These are phyloP conservation scores for Siniperca chuatsi DNA, from an alignment of 2,113 vertebrate species.

Conservation along the genomic window DNA sequence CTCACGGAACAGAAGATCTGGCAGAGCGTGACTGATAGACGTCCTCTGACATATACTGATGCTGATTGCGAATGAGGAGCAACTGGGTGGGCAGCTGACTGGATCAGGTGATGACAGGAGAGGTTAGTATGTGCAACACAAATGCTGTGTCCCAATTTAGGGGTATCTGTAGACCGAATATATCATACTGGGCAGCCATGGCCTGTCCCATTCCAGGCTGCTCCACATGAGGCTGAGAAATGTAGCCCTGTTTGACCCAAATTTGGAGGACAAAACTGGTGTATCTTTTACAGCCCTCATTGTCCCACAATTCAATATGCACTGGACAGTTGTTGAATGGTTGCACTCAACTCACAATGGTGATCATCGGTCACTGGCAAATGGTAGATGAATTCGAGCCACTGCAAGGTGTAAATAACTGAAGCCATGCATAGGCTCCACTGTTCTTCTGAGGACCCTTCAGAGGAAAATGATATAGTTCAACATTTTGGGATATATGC, in stretches of 20 bases:
- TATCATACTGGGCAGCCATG: background rate
- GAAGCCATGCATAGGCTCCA: no score
- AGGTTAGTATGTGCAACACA: conserved; percentile 12
- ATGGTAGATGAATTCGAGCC: background rate
- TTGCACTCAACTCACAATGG: background rate
- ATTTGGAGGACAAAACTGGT: background rate
- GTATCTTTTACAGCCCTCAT: background rate
- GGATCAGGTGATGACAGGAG: conserved; percentile 23
- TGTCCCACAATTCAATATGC: background rate
- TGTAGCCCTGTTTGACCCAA: background rate
- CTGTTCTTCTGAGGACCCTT: background rate
- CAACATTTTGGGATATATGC: no score
- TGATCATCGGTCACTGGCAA: background rate
- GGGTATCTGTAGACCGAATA: background rate
- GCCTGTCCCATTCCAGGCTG: background rate
- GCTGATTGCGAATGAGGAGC: conserved; percentile 38
- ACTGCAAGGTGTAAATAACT: background rate
- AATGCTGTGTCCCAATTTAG: conserved; percentile 21
- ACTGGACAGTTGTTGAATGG: background rate
- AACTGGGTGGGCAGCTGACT: conserved; percentile 45
- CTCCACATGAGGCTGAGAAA: background rate
- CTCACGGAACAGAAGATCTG: background rate
- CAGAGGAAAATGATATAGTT: background rate
- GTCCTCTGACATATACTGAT: conserved; percentile 9
- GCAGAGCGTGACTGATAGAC: conserved; percentile 31